These are phyloP conservation scores for Aptenodytes patagonicus DNA, from an alignment of 2,113 vertebrate genomes.

Conservation along the genomic window DNA sequence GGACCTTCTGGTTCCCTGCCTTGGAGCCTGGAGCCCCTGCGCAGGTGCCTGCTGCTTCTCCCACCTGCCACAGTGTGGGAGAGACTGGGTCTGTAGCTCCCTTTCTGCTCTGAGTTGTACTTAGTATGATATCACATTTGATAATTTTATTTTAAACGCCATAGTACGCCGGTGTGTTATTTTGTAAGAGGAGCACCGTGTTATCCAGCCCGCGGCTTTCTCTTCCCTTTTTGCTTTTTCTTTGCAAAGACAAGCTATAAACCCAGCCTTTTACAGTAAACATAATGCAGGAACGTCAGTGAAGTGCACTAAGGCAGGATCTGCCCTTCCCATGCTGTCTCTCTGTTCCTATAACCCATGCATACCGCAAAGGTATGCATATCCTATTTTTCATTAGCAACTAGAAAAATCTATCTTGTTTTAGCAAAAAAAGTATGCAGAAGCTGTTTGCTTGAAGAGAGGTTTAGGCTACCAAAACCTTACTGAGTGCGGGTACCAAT, in stretches of 20 bases:
- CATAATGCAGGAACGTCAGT: neutral
- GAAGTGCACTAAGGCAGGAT: neutral
- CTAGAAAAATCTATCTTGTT: neutral
- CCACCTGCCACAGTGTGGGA: rapidly evolving
- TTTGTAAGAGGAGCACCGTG: neutral
- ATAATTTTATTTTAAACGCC: neutral
- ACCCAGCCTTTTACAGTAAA: neutral
- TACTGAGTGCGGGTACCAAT: neutral
- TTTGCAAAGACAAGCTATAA: neutral
- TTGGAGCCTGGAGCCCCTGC: neutral
- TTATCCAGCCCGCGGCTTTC: neutral
- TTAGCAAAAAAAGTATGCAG: neutral
- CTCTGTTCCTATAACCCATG: neutral
- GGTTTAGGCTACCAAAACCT: neutral
- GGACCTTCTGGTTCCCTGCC: neutral
- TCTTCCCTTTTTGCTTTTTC: neutral
- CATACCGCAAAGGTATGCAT: neutral
- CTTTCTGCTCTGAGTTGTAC: neutral
- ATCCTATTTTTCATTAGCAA: neutral
- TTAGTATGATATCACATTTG: rapidly evolving
- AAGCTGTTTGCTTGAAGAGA: neutral
- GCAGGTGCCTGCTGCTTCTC: neutral
- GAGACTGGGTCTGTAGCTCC: neutral
- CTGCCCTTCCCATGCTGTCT: neutral
- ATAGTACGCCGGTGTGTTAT: neutral